These are phyloP conservation scores for Tortrix viridana DNA, from an alignment of 2,888 invertebrate species.

Conservation along the genomic window DNA sequence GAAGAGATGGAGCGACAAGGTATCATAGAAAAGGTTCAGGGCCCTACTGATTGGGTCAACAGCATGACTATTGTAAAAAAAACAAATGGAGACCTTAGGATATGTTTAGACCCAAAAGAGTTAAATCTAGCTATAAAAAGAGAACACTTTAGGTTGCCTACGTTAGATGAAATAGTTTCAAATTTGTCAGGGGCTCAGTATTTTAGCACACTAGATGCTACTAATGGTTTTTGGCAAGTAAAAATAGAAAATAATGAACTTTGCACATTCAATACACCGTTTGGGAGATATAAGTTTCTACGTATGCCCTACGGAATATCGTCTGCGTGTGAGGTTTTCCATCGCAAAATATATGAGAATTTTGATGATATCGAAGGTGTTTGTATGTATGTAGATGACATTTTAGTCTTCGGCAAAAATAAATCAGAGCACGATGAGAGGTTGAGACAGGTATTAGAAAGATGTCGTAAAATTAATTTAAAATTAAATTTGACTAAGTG, in stretches of 20 bases:
- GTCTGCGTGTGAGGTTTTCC: conserved; percentile 35
- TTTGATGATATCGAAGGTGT: conserved; percentile 23
- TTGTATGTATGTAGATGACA: conserved; percentile 29
- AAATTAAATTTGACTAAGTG: conserved; percentile 23
- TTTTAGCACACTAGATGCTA: conserved; percentile 26
- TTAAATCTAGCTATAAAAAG: conserved; percentile 32
- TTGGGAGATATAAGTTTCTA: conserved; percentile 25
- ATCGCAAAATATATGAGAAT: conserved; percentile 19
- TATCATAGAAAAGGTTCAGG: conserved; percentile 31
- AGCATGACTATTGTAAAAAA: conserved; percentile 34
- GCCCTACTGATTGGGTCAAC: conserved; percentile 26
- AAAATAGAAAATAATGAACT: conserved; percentile 30
- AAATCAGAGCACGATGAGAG: conserved; percentile 28
- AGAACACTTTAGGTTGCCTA: conserved; percentile 38
- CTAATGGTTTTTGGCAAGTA: conserved; percentile 26
- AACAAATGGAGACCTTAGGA: conserved; percentile 24
- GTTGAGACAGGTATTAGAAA: conserved; percentile 11
- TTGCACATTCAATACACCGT: conserved; percentile 36
- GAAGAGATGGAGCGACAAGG: conserved; percentile 21
- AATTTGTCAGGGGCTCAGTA: conserved; percentile 30
- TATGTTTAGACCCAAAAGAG: conserved; percentile 33
- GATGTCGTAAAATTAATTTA: conserved; percentile 26
- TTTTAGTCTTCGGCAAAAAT: conserved; percentile 16
- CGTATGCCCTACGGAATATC: conserved; percentile 33
- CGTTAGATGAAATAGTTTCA: conserved; percentile 37